Conservation (phyloP, 2,113 vertebrate species). For the Alethe diademata region DNA sequence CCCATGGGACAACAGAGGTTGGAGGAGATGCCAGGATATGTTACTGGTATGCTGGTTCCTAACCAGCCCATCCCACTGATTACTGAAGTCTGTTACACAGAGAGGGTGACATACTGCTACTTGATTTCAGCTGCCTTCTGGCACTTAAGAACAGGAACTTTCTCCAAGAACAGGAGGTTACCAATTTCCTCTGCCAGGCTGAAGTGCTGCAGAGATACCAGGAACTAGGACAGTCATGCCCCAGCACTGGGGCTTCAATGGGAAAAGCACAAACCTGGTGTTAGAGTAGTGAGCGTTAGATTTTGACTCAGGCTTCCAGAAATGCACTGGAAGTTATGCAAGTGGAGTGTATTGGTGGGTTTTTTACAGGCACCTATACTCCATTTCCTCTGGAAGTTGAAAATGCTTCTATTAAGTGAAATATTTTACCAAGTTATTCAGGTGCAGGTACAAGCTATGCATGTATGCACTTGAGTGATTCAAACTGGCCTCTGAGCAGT, state of each 20-base stretch:
- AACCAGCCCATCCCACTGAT: rapidly evolving
- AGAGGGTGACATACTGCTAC: neutral
- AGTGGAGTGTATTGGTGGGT: neutral
- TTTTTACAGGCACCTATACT: neutral
- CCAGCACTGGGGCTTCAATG: neutral
- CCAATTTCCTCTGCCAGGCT: neutral
- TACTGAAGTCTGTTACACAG: neutral
- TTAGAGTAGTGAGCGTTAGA: rapidly evolving
- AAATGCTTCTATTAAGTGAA: neutral
- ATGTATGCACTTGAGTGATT: neutral
- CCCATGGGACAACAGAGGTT: neutral
- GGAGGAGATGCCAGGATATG: neutral
- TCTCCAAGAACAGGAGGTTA: neutral
- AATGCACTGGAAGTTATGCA: neutral
- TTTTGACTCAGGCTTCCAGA: neutral
- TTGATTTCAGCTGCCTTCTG: neutral
- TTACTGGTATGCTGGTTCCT: neutral
- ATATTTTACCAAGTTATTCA: neutral
- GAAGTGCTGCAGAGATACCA: neutral
- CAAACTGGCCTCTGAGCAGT: neutral
- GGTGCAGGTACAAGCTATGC: neutral
- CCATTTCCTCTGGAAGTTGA: neutral
- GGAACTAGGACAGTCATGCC: neutral
- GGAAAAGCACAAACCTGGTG: neutral
- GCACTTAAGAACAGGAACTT: too few species aligned